Evolutionary conservation across 1,140 invertebrate species (phyloP).

Genomic region (Heliconius himera): DNA sequence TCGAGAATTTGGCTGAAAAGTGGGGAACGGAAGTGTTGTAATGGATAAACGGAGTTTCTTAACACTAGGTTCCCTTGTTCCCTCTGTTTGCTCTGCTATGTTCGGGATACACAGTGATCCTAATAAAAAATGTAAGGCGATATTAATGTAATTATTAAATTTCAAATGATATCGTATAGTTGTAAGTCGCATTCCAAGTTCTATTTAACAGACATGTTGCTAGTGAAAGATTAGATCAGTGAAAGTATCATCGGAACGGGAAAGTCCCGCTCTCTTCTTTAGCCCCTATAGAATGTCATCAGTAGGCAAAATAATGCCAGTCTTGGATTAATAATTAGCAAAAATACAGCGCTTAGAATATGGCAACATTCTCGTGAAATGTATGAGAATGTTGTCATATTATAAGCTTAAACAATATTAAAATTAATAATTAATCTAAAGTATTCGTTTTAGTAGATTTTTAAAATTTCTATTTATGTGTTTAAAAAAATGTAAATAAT

Average conservation of each 20-base stretch:
- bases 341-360: background rate
- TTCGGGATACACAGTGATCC: too few relatives aligned
- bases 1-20: too few relatives aligned
- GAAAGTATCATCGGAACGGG: conserved; percentile 42
- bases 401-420: background rate
- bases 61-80: too few relatives aligned
- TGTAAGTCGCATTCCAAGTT: conserved; percentile 22
- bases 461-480: too few relatives aligned
- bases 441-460: too few relatives aligned
- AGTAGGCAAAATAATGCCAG: background rate
- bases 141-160: conserved; percentile 11
- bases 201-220: conserved; percentile 25
- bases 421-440: too few relatives aligned
- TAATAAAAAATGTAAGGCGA: background rate
- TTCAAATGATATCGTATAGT: conserved; percentile 17
- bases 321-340: background rate
- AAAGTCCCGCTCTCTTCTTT: conserved; percentile 37
- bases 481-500: too few relatives aligned
- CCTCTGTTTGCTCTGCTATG: too few relatives aligned
- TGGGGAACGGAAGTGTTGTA: too few relatives aligned
- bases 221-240: conserved; percentile 40
- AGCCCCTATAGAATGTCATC: conserved; percentile 23
- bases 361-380: too few relatives aligned
- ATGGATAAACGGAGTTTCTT: too few relatives aligned
- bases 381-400: background rate